Conservation (phyloP, 2,113 vertebrate genomes). For the Ploceus nigricollis region DNA sequence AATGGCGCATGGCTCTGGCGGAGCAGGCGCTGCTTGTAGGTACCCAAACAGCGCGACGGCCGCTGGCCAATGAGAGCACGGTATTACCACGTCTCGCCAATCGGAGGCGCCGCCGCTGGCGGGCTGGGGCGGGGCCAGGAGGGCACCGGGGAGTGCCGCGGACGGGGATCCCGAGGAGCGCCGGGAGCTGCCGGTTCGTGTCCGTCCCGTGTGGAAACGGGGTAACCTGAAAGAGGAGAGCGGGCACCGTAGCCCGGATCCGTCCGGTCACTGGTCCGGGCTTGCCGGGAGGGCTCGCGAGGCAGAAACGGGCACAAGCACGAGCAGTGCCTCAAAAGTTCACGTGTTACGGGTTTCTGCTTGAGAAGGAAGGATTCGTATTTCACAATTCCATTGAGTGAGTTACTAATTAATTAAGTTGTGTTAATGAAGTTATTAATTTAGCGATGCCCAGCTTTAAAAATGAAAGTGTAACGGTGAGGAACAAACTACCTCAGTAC, state of each 20-base stretch:
- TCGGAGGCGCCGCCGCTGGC: not conserved
- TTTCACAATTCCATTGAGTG: rapidly evolving
- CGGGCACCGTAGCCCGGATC: rapidly evolving
- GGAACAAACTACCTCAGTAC: rapidly evolving
- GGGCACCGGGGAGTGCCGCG: not conserved
- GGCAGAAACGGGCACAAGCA: not conserved
- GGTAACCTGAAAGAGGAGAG: too few relatives aligned
- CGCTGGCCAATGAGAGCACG: rapidly evolving
- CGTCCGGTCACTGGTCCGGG: rapidly evolving
- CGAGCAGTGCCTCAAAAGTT: rapidly evolving
- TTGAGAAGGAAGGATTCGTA: too few relatives aligned
- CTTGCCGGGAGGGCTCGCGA: rapidly evolving
- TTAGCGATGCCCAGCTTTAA: not conserved
- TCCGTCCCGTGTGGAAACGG: too few relatives aligned
- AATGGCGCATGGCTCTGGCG: rapidly evolving
- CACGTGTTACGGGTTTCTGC: rapidly evolving
- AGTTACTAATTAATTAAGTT: not conserved
- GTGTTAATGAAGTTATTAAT: not conserved
- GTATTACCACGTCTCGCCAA: rapidly evolving
- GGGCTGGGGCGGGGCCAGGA: not conserved
- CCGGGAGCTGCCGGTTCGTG: rapidly evolving
- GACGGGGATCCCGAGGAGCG: rapidly evolving
- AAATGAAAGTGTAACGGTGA: not conserved
- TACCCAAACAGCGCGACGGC: not conserved
- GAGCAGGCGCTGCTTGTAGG: rapidly evolving